These are phyloP conservation scores for Pachyseris speciosa DNA, from an alignment of 64 coral and sea anemone species.

Conservation along the genomic window DNA sequence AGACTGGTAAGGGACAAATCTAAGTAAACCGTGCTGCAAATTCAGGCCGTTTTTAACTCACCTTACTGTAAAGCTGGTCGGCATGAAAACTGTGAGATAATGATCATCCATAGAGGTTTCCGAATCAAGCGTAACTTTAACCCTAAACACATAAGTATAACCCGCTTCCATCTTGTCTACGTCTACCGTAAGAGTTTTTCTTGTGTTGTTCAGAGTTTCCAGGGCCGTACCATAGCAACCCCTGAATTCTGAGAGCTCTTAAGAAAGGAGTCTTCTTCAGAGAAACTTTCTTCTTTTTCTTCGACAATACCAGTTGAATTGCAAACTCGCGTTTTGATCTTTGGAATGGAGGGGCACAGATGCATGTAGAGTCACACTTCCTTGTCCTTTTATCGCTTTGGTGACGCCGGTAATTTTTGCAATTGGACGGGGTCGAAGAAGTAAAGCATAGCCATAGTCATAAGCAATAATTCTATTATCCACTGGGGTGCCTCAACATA, in stretches of 20 bases:
- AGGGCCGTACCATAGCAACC: slow-evolving; percentile 41
- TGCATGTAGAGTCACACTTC: not conserved
- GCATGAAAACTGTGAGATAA: not conserved
- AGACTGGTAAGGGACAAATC: too few relatives aligned
- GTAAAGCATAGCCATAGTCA: slow-evolving; percentile 7
- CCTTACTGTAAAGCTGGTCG: not conserved
- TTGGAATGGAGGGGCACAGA: slow-evolving; percentile 28
- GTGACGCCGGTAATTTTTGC: not conserved
- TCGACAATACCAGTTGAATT: slow-evolving; percentile 39
- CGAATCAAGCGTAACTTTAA: not conserved
- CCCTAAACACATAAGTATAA: slow-evolving; percentile 4
- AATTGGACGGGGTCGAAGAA: not conserved
- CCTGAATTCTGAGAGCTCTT: slow-evolving; percentile 5
- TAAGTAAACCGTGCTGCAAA: too few relatives aligned
- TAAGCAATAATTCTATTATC: slow-evolving; percentile 10
- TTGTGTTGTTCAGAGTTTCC: not conserved
- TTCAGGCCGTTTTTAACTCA: not conserved
- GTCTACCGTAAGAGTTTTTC: not conserved
- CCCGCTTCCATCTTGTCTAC: slow-evolving; percentile 20
- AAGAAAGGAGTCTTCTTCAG: slow-evolving; percentile 15
- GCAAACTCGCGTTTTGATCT: not conserved
- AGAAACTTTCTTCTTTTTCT: not conserved
- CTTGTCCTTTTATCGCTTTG: slow-evolving; percentile 4
- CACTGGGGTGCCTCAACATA: slow-evolving; percentile 38
- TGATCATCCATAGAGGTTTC: slow-evolving; percentile 2